Base-by-base conservation (phyloP, 2,113 vertebrate genomes). In the Garra rufa region DNA sequence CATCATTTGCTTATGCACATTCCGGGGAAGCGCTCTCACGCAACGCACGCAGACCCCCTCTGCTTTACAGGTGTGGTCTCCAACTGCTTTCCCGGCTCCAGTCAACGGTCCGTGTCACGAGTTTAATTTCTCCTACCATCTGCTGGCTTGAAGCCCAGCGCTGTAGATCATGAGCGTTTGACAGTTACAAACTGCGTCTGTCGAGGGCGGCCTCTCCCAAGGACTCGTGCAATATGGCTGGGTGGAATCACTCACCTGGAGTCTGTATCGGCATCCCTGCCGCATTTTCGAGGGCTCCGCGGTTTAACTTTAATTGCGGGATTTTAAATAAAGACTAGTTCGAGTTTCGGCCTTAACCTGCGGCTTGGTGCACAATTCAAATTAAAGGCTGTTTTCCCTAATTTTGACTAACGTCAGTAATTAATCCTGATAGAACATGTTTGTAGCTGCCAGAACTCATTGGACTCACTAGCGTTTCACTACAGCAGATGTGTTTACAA, bases 41-140 rank as follows among this genome's bases (percentile, higher is more conserved):
- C 61, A 38, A 50, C 11, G 7, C 17, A 34, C 21, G 17, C 79
- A 81, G 44, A 69, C 28, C 79, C 79, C 13, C 61, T 81, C 61
- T 81, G 24, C 61, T 86, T 89, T 85, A 86, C 92, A 93, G 91
- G 90, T 92, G 90, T 85, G 76, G 80, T 86, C 86, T 50, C 87
- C 79, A 59, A 83, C 87, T 81, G 88, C 91, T 87, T 89, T 85
- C 82, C 80, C 43, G 82, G 85, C 91, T 90, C 89, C 89, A 87
- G 86, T 90, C 92, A 90, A 76, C 59, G 57, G 85, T 82, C 83
- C 80, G 85, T 91, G 92, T 92, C 93, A 92, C 92, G 75, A 86
- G 89, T 94, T 94, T 93, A 92, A 94, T 94, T 94, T 92, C 91
- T 92, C 88, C 88, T 87, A 93, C 93, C 92, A 93, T 94, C 94